Evolutionary conservation across 2,113 vertebrate genomes (phyloP), one percentile per base, ranked within the genome.

Genomic region (Pimephales promelas): DNA sequence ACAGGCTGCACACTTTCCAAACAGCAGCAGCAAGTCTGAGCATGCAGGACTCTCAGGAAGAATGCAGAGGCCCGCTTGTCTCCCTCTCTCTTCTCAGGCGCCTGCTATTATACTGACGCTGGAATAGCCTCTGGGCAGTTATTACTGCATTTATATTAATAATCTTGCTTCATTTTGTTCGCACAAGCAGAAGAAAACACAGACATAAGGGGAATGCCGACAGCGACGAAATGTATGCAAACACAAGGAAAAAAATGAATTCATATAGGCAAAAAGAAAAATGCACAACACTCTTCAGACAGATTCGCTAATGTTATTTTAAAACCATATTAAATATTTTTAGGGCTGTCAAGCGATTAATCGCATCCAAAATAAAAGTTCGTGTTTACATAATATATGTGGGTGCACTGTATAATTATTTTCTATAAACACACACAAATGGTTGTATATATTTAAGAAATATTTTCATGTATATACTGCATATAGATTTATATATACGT

Each of bases 91-190:
- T 83, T 87, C 89, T 90, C 84, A 90, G 92, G 90, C 90, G 91
- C 89, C 94, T 92, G 90, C 92, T 90, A 93, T 94, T 94, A 93
- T 90, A 87, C 86, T 87, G 90, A 91, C 89, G 91, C 10, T 86
- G 87, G 84, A 89, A 57, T 80, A 88, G 88, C 92, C 90, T 31
- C 82, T 82, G 90, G 94, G 90, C 91, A 86, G 90, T 91, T 91
- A 94, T 94, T 94, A 95, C 84, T 76, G 92, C 91, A 87, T 92
- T 93, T 93, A 91, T 89, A 93, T 93, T 91, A 92, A 93, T 92
- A 91, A 90, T 90, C 83, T 68, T 90, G 88, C 90, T 91, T 92
- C 81, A 90, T 93, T 91, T 89, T 90, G 92, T 92, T 89, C 88
- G 87, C 85, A 89, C 90, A 90, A 88, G 91, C 89, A 86, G 77